Conservation (phyloP, 1,140 invertebrate species). For the Drosophila sechellia region DNA sequence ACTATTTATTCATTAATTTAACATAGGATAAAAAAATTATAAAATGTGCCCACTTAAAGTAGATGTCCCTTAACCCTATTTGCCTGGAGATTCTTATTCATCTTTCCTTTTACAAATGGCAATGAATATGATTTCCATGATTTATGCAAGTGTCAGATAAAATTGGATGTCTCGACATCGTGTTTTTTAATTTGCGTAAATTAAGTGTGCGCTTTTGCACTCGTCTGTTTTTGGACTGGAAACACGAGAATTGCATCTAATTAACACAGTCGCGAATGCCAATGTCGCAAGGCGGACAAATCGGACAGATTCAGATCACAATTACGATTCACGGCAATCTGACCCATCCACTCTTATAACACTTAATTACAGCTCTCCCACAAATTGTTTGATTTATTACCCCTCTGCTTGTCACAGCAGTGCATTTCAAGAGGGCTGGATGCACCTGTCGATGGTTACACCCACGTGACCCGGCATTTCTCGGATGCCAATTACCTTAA, state of each 20-base stretch:
- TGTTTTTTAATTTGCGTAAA: slow-evolving; percentile 63
- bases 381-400: slow-evolving; percentile 43
- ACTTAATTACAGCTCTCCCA: slow-evolving; percentile 49
- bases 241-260: slow-evolving; percentile 67
- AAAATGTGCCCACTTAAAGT: no score
- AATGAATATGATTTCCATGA: slow-evolving; percentile 37
- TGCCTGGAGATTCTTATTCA: background rate
- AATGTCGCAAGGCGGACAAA: slow-evolving; percentile 17
- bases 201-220: slow-evolving; percentile 47
- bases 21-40: no score
- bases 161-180: slow-evolving; percentile 66
- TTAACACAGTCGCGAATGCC: slow-evolving; percentile 57
- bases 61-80: background rate
- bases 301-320: background rate
- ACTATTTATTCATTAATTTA: no score
- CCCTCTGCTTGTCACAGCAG: slow-evolving; percentile 35
- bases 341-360: slow-evolving; percentile 9
- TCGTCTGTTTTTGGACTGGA: slow-evolving; percentile 33
- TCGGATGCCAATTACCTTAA: slow-evolving; percentile 25
- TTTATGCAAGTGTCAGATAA: slow-evolving; percentile 35
- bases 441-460: slow-evolving; percentile 10
- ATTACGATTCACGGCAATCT: slow-evolving; percentile 1
- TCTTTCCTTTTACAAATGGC: slow-evolving; percentile 27
- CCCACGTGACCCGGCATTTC: slow-evolving; percentile 24
- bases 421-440: slow-evolving; percentile 29